Evolutionary conservation across 64 coral and sea anemone genomes (phyloP).

Genomic region (Montipora efflorescens): DNA sequence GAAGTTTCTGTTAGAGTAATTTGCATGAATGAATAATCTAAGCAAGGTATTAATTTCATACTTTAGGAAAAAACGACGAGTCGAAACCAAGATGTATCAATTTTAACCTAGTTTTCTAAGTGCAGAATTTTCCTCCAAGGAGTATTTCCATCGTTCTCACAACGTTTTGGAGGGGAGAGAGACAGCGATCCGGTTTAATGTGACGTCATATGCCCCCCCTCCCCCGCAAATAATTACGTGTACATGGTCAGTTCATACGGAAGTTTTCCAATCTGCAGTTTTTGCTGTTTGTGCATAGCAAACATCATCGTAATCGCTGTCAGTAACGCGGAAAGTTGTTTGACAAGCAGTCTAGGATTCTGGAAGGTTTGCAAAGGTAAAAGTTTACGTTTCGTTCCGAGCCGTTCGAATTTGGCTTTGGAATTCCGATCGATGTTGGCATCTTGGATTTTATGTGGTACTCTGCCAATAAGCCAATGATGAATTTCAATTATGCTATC

Average conservation of each 20-base stretch:
- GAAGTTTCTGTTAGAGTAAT: too few relatives aligned
- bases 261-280: not conserved
- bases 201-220: not conserved
- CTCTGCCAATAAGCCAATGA: not conserved
- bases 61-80: too few relatives aligned
- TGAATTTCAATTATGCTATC: conserved; percentile 41
- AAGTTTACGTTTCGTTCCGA: not conserved
- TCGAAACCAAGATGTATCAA: too few relatives aligned
- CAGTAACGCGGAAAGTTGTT: not conserved
- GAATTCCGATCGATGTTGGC: not conserved
- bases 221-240: not conserved
- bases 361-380: not conserved
- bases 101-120: too few relatives aligned
- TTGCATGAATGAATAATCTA: not conserved
- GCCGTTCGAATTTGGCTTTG: too few relatives aligned
- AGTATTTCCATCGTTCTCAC: not conserved
- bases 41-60: not conserved
- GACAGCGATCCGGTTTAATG: too few relatives aligned
- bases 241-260: not conserved
- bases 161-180: too few relatives aligned
- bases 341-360: not conserved
- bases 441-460: not conserved
- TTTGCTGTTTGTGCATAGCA: not conserved
- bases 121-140: not conserved
- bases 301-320: conserved; percentile 1